Evolutionary conservation across 1,140 invertebrate species (phyloP), one percentile per base, ranked within the genome.

Genomic region (Trichonephila clavata): DNA sequence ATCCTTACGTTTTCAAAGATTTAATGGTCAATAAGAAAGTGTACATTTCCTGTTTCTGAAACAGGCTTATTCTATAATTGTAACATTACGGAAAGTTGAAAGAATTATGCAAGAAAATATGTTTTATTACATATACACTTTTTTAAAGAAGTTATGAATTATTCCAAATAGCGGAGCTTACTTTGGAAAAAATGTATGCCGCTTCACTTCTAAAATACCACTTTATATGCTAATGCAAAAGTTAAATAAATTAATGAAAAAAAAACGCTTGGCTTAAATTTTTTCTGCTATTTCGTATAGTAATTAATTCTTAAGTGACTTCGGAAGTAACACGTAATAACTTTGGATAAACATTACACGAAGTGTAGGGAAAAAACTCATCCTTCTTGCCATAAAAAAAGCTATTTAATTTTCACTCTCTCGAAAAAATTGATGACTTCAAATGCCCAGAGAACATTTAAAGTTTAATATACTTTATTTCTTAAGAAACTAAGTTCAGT

Each of bases 151-250:
- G 4, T 32, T 77, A 77, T 77, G 27, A 77, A 77, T 18, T 77
- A 20, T 27, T 13, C 16, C 68, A 77, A 77, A 32, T 77, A 32
- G 32, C 68, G 2, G 24, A 32, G 32, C 14, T 27, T 24, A 32
- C 32, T 27, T 13, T 32, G 2, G 27, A 1, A 77, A 77, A 77
- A 77, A 32, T 18, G 18, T 13, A 32, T 77, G 32, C 27, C 4
- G 14, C 32, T 77, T 77, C 13, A 27, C 16, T 6, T 77, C 68
- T 32, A 32, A 77, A 77, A 32, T 77, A 32, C 27, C 27, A 77
- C 68, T 77, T 32, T 77, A 77, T 77, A 77, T 77, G 68, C 68
- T 77, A 77, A 77, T 77, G 68, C 16, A 18, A 14, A 77, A 77
- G 68, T 77, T 39, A 77, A 77, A 77, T 77, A 27, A 18, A 77